Percentiles rank a stretch among this genome's conserved stretches.
phyloP scores from a whole-genome alignment of 2,797 vertebrate species.

The Acanthurus leucopareius region DNA sequence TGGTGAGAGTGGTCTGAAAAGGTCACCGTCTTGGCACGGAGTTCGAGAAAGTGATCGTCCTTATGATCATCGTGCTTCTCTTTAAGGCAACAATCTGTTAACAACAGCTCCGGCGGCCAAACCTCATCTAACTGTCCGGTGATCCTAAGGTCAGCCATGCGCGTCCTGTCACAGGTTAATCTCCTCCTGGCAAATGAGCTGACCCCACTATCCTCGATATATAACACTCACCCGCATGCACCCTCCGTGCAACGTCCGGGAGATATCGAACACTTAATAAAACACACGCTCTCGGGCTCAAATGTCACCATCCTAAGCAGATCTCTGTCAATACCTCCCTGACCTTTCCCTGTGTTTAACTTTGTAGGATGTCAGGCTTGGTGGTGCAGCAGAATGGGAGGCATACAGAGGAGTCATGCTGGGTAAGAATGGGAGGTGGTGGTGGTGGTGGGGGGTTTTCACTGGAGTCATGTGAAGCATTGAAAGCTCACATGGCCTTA shows the following conservation, averaged over 20 bases:
- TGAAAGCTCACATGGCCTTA: constrained; percentile 1
- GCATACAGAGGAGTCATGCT: constrained; percentile 62
- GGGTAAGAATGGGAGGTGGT: constrained; percentile 23
- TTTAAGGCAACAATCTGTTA: constrained; percentile 38
- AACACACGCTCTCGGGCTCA: constrained; percentile 77
- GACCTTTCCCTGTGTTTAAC: constrained; percentile 86
- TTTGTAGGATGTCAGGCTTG: constrained; percentile 74
- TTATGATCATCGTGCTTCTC: constrained; percentile 4
- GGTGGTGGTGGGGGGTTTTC: constrained; percentile 5
- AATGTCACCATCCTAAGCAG: constrained; percentile 85
- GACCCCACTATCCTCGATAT: constrained; percentile 39
- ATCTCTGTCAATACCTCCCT: constrained; percentile 79
- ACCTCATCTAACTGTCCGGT: constrained; percentile 19
- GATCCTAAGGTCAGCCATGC: constrained; percentile 55
- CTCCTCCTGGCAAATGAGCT: constrained; percentile 53
- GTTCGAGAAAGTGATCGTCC: constrained; percentile 6
- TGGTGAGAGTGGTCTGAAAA: constrained; percentile 51
- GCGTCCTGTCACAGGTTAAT: constrained; percentile 49
- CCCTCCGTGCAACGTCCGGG: constrained; percentile 46
- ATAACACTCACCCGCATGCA: constrained; percentile 30
- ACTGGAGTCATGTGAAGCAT: constrained; percentile 10
- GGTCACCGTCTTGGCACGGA: constrained; percentile 46
- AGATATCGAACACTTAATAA: constrained; percentile 84
- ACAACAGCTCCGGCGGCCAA: constrained; percentile 21
- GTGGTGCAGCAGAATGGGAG: constrained; percentile 66